Evolutionary conservation across 2,113 vertebrate genomes (phyloP), one percentile per base, ranked within the genome.

Genomic region (Otis tarda): DNA sequence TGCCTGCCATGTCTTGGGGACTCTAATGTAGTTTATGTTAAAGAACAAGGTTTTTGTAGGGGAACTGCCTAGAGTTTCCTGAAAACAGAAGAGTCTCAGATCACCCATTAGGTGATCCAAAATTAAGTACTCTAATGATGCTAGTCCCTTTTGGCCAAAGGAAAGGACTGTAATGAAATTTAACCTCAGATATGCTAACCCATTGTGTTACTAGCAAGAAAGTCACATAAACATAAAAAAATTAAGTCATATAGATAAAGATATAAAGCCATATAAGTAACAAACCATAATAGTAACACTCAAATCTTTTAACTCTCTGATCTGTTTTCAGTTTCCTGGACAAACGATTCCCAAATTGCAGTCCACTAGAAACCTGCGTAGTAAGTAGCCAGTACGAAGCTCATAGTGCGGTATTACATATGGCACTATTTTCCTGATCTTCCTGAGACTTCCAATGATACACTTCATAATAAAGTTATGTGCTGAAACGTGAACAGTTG

Each of bases 401-500:
- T 81, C 24, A 31, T 25, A 68, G 3, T 3, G 1, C 27, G 14
- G 1, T 23, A 31, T 22, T 21, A 55, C 11, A 23, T 27, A 28
- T 8, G 45, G 47, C 28, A 14, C 10, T 61, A 12, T 24, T 52
- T 39, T 60, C 18, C 28, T 21, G 14, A n/a, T 60, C 45, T 60
- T n/a, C 59, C 27, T 18, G 45, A 37, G 43, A 45, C 28, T 74
- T 74, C n/a, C 68, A 74, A 39, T 14, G 37, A 49, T 2, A 1
- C 1, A 1, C 41, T 69, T 52, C 6, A 0, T 69, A 45, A 45
- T 33, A 30, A 92, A 50, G 20, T 35, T 20, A 17, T 0, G 1
- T 56, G 63, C 13, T 81, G 76, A 69, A 35, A 31, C 10, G 8
- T 13, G 18, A 68, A 47, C n/a, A 16, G 47, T 3, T 69, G n/a